Evolutionary conservation across 2,797 vertebrate species (phyloP).

Genomic region (Calcarius lapponicus): DNA sequence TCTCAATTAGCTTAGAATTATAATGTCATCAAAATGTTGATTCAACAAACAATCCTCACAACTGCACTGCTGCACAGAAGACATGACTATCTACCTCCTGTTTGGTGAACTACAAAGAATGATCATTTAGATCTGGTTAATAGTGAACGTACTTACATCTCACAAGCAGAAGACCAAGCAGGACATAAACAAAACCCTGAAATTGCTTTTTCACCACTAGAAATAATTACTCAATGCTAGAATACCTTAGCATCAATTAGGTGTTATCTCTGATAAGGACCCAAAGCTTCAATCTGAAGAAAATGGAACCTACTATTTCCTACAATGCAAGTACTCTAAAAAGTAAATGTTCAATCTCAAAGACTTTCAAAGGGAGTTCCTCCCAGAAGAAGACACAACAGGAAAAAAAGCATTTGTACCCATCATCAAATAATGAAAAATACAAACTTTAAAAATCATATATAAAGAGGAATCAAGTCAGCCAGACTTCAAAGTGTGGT

Average conservation of each 20-base stretch:
- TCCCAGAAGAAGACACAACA: background rate
- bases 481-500: slow-evolving; percentile 6
- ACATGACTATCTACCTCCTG: background rate
- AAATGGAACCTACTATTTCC: background rate
- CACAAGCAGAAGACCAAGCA: background rate
- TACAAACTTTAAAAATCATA: background rate
- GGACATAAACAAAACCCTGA: background rate
- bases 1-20: slow-evolving; percentile 48
- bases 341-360: background rate
- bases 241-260: background rate
- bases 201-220: background rate
- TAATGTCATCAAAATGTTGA: slow-evolving; percentile 47
- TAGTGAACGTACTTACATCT: background rate
- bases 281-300: background rate
- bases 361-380: background rate
- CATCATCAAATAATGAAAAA: background rate
- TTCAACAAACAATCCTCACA: slow-evolving; percentile 28
- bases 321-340: background rate
- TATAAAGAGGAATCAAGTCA: background rate
- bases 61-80: slow-evolving; percentile 78
- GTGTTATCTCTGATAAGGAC: background rate
- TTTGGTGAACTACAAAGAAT: background rate
- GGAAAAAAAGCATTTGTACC: background rate
- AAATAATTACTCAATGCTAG: background rate
- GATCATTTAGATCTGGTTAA: background rate